Evolutionary conservation across 1,140 invertebrate genomes (phyloP), one percentile per base, ranked within the genome.

Genomic region (Zophobas atratus): DNA sequence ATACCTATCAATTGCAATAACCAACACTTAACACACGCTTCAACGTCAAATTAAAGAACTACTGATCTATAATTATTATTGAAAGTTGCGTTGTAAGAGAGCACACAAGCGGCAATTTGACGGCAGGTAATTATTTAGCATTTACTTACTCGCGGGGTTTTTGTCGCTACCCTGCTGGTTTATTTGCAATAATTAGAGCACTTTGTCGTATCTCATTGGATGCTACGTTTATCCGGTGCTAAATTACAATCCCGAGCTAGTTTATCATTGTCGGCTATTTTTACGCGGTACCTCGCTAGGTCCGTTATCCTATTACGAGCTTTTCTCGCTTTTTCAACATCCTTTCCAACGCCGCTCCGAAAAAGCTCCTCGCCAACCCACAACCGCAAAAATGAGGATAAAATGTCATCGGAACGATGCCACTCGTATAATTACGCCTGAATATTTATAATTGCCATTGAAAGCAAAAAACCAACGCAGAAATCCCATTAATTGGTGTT

Each of bases 41-140:
- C 60, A 67, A 67, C 60, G 60, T 67, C 60, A 43, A 43, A 67
- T 67, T 67, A 67, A 67, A 43, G 36, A 67, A 67, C 60, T 67
- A 67, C 60, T 43, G 60, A 67, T 67, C 60, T 67, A 36, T 67
- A 67, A 67, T 67, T 67, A 67, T 39, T 41, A 41, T 39, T 67
- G 60, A 67, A 67, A 67, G 60, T 67, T 67, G 60, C 0, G 55
- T 34, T 2, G 1, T 57, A 34, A 5, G 35, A 33, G 35, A 57
- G 32, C 2, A 57, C 55, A 4, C 49, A 20, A 20, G 6, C 4
- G 1, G 33, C 55, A 57, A 57, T 57, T 57, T 57, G 20, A 57
- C 35, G 49, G 34, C 20, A 33, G 55, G 32, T 57, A 57, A 57
- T 57, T 33, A 57, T 57, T 57, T 57, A 57, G 55, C 55, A 36